phyloP scores from a whole-genome alignment of 2,797 vertebrate genomes.

The Sebastes nivosus region DNA sequence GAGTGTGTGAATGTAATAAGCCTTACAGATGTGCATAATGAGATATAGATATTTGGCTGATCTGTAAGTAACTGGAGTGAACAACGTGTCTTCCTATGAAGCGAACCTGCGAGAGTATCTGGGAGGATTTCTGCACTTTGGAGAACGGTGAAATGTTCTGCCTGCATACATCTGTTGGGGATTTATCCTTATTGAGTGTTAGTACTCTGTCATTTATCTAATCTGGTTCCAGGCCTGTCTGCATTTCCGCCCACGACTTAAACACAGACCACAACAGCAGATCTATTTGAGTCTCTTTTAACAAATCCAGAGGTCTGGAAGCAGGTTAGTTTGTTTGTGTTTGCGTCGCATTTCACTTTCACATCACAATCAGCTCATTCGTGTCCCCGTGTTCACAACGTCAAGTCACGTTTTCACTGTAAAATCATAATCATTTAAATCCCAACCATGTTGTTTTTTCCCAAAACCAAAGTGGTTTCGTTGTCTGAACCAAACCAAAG shows the following conservation, averaged over 20 bases:
- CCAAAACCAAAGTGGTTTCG: too few relatives aligned
- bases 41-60: conserved; percentile 32
- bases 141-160: conserved; percentile 20
- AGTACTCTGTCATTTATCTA: not conserved
- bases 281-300: too few relatives aligned
- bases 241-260: not conserved
- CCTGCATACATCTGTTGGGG: not conserved
- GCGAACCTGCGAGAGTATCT: not conserved
- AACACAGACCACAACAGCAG: too few relatives aligned
- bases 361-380: not conserved
- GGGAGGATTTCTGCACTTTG: conserved; percentile 27
- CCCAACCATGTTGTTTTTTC: too few relatives aligned
- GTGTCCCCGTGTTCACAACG: too few relatives aligned
- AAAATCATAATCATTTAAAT: too few relatives aligned
- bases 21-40: not conserved
- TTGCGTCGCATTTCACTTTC: not conserved
- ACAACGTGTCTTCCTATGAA: conserved; percentile 32
- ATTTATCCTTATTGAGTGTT: not conserved
- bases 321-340: not conserved
- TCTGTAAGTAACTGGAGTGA: conserved; percentile 1
- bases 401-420: too few relatives aligned
- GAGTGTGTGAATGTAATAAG: conserved; percentile 45
- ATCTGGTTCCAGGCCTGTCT: not conserved
- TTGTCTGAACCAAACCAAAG: too few relatives aligned
- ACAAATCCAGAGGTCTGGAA: not conserved